phyloP scores from a whole-genome alignment of 1,140 invertebrate species.

The Calephelis virginiensis region DNA sequence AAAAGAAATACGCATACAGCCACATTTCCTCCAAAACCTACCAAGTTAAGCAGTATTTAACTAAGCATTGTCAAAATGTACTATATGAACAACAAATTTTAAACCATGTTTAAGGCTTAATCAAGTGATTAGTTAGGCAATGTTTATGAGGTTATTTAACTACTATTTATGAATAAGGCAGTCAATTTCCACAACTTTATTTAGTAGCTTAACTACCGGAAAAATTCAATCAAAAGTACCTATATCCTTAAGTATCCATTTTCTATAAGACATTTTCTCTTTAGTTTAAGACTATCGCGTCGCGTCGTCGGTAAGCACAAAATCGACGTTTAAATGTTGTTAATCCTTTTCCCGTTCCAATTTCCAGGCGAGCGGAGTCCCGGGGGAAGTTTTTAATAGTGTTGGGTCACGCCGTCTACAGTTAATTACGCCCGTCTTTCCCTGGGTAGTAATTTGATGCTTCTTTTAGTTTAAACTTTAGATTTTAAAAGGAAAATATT shows the following conservation, averaged over 20 bases:
- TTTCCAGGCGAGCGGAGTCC: constrained; percentile 2
- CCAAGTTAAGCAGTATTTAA: no score
- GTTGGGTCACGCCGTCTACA: constrained; percentile 17
- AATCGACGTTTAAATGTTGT: constrained; percentile 18
- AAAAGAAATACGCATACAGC: no score
- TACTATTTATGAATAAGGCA: no score
- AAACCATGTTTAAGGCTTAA: no score
- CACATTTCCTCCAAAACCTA: no score
- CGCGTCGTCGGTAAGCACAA: constrained; percentile 5
- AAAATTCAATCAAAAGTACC: no score
- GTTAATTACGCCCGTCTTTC: constrained; percentile 15
- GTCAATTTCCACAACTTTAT: background rate
- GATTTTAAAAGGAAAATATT: background rate
- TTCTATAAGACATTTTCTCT: background rate
- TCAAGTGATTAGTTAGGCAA: no score
- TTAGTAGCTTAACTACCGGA: no score
- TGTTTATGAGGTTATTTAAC: no score
- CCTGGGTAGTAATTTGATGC: constrained; percentile 9
- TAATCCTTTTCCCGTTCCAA: constrained; percentile 16
- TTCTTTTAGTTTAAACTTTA: background rate
- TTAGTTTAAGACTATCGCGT: background rate
- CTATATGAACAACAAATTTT: no score
- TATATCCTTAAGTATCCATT: background rate
- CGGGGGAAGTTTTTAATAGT: constrained; percentile 15
- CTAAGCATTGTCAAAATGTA: no score